Evolutionary conservation across 37 sponge, comb jelly and placozoan genomes (phyloP), one percentile per base, ranked within the genome.

Genomic region (Spongilla lacustris): DNA sequence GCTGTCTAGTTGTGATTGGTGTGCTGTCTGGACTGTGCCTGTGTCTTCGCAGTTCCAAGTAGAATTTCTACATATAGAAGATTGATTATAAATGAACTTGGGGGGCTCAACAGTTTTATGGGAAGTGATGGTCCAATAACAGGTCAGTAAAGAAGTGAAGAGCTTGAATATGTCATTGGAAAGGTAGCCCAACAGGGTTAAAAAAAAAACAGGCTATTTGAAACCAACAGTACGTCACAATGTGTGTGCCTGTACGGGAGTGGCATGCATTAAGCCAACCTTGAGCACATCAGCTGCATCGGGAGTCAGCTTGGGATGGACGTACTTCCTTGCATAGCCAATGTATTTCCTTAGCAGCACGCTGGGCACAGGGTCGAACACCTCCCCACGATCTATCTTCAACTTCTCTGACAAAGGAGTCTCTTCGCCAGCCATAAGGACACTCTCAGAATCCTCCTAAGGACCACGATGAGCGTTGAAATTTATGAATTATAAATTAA

Each of bases 1-100:
- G 84, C 38, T 97, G 97, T 77, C 96, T 84, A 1, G 97, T 97
- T 24, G 99, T 98, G 83, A 98, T 93, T 26, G 99, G 99, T 23
- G 94, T 98, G 77, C 89, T 85, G 82, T 95, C 91, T 8, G 31
- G 32, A 38, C 75, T 70, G 30, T 93, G 89, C n/a, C 92, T 66
- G 2, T 84, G 76, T 37, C 83, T 79, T 19, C 99, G 91, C 27
- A 98, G 89, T 30, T 95, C 88, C 67, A 93, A 70, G 84, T 98
- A 98, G 83, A 97, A 98, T 25, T 91, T 89, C 94, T 96, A 41
- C 9, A 69, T 8, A 82, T 6, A 83, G 71, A 28, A 69, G 5
- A 6, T 28, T 4, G 71, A 5, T 11, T 5, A 27, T 69, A 9
- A 28, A 69, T 11, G 71, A 5, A n/a, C n/a, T 69, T 3, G 71